Base-by-base conservation (phyloP, 2,888 invertebrate species). In the Mechanitis mazaeus region DNA sequence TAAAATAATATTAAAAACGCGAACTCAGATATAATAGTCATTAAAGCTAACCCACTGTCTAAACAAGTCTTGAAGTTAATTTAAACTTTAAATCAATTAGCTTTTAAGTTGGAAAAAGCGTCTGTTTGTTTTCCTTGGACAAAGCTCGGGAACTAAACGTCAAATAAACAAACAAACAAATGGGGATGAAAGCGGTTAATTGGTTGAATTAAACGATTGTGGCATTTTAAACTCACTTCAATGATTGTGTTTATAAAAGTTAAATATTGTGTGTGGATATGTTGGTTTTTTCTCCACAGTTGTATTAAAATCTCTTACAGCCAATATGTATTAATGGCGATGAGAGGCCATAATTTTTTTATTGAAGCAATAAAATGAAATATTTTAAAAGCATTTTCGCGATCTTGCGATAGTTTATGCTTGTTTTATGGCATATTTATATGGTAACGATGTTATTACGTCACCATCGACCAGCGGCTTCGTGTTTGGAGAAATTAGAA, bases 351-450 rank as follows among this genome's bases (percentile, higher is more conserved):
- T 69, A 71, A 66, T 71, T 68, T 69, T 71, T 75, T 76, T 76
- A 76, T 73, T 68, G 68, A 64, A 58, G 64, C 72, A 73, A 74
- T 80, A 79, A 80, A 79, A 77, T 66, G 61, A 64, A 65, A 73
- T 74, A 76, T 77, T 80, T 80, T 75, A 75, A 74, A 75, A 68
- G 77, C 74, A 72, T 72, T 72, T 77, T 76, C 73, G 73, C 72
- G 70, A 70, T 71, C 66, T 66, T 66, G 68, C 65, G 67, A 72
- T 73, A 69, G 71, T 80, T 80, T 77, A 81, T 70, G 70, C 69
- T 68, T 69, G 66, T 65, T 67, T 71, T 81, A 80, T 75, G 75
- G 73, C 58, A 64, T 62, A 66, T 62, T 60, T 57, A 64, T 60
- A 59, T 58, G 60, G 60, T 64, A 64, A 66, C 61, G 62, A 60